Evolutionary conservation across 2,113 vertebrate genomes (phyloP), one percentile per base, ranked within the genome.

Genomic region (Grammomys surdaster): DNA sequence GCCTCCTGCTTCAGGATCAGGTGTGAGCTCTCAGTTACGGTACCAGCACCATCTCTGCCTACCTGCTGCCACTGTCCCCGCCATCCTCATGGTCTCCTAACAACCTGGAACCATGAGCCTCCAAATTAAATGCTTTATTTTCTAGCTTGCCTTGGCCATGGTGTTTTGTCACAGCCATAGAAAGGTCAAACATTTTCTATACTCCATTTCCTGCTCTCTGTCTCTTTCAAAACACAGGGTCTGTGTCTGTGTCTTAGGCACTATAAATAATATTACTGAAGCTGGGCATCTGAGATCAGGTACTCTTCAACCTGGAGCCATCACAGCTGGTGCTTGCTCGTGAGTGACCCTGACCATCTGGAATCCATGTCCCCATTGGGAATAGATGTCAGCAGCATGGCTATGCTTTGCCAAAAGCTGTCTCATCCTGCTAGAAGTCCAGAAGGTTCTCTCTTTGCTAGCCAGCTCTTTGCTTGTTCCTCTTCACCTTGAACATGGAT

Each of bases 261-360:
- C 60, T 84, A 12, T 77, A 67, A 63, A 88, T 28, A 33, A 60
- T 26, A 24, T 16, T 67, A 33, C 67, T 5, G 13, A 70, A 75
- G 65, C 54, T 80, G 14, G 16, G 2, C 43, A 20, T 58, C 12
- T 33, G 7, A 84, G 89, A 54, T 22, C 33, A 82, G 5, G 31
- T 3, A 0, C 1, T 26, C 43, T 43, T 40, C 40, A 58, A n/a
- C 24, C 24, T 26, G 28, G 1, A 4, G 5, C 51, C 40, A 0
- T 14, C 56, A 20, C 22, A 60, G 81, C 24, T 46, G 22, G 54
- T 10, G 2, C 11, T 69, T n/a, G 43, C 5, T 63, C 3, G 3
- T 63, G 60, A 54, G 17, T 4, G 22, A 19, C 28, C 51, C 4
- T 0, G 1, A 0, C 63, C 48, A 60, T 24, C 65, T 54, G 78